phyloP scores from a whole-genome alignment of 1,140 invertebrate species.

The Plodia interpunctella region DNA sequence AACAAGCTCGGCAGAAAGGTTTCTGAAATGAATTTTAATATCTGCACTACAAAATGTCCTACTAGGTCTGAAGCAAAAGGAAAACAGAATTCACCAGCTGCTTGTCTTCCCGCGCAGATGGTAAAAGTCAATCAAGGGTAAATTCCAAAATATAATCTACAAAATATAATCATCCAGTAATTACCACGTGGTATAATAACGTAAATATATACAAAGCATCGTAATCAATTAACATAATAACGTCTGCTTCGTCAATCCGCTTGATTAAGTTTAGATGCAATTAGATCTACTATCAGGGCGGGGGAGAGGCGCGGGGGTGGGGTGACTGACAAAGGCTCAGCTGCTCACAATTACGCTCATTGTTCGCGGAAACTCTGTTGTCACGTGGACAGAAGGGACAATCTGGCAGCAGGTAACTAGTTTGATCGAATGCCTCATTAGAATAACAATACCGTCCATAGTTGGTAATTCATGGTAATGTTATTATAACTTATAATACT shows the following conservation, averaged over 20 bases:
- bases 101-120: background rate
- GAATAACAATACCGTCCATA: too few species aligned
- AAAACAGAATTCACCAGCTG: too few species aligned
- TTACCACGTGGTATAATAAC: background rate
- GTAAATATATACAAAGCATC: background rate
- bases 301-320: background rate
- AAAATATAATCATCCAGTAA: too few species aligned
- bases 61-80: too few species aligned
- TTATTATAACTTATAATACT: too few species aligned
- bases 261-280: background rate
- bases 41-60: too few species aligned
- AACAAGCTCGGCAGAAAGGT: too few species aligned
- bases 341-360: background rate
- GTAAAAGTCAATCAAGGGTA: background rate
- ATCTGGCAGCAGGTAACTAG: too few species aligned
- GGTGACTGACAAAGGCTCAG: background rate
- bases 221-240: background rate
- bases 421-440: too few species aligned
- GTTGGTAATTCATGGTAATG: too few species aligned
- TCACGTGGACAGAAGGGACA: background rate
- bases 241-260: background rate
- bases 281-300: background rate
- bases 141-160: background rate
- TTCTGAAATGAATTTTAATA: too few species aligned
- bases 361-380: background rate